phyloP scores from a whole-genome alignment of 2,888 invertebrate species.

The Andrena camellia region DNA sequence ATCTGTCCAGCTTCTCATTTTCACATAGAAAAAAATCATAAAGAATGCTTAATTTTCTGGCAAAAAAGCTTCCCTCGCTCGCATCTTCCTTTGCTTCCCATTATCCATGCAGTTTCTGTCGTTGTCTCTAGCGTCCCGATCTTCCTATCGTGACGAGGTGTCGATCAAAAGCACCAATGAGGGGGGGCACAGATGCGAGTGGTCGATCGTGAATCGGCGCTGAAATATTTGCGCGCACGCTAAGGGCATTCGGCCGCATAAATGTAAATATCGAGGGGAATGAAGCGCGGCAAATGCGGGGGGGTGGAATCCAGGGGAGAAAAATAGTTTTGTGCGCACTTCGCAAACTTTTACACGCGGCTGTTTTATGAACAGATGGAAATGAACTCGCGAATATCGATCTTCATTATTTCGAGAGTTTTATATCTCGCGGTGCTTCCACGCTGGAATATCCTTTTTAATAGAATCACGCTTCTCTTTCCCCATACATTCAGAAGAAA shows the following conservation, averaged over 20 bases:
- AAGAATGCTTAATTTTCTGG: too few relatives aligned
- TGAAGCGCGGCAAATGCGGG: not conserved
- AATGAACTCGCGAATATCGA: constrained; percentile 24
- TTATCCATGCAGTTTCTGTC: not conserved
- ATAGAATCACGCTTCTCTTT: not conserved
- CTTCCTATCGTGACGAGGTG: constrained; percentile 52
- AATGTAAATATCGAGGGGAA: constrained; percentile 34
- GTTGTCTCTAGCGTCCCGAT: not conserved
- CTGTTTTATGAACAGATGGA: constrained; percentile 34
- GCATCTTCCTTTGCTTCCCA: not conserved
- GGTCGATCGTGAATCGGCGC: constrained; percentile 30
- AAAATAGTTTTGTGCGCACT: constrained; percentile 20
- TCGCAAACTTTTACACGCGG: constrained; percentile 10
- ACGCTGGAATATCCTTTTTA: not conserved
- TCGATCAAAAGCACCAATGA: constrained; percentile 31
- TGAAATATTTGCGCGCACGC: constrained; percentile 14
- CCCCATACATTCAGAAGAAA: not conserved
- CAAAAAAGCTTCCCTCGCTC: not conserved
- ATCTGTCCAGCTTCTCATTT: too few relatives aligned
- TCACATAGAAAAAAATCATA: too few relatives aligned
- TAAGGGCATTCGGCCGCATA: constrained; percentile 44
- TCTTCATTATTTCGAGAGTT: constrained; percentile 15
- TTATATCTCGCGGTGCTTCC: not conserved
- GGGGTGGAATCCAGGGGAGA: too few relatives aligned
- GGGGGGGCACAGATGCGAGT: constrained; percentile 26